Evolutionary conservation across 2,888 invertebrate genomes (phyloP).

Genomic region (Agrotis puta): DNA sequence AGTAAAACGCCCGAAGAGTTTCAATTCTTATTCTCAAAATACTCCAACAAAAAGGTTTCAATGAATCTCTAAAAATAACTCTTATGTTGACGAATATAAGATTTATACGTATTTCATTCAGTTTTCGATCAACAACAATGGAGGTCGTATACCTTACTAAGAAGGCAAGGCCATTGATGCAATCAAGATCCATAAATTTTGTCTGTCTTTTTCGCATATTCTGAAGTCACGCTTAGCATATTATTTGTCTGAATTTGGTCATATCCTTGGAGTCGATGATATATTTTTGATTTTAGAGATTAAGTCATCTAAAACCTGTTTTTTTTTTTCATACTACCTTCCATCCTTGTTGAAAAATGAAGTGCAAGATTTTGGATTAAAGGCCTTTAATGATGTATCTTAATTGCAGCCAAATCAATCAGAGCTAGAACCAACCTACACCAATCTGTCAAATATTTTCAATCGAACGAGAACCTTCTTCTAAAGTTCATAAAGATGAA

Average conservation of each 20-base stretch:
- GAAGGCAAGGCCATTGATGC: constrained; percentile 4
- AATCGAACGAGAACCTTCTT: too few relatives aligned
- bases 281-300: not conserved
- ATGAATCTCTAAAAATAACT: not conserved
- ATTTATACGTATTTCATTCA: constrained; percentile 5
- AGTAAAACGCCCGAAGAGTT: not conserved
- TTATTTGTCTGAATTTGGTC: not conserved
- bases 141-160: constrained; percentile 17
- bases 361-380: too few relatives aligned
- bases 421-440: too few relatives aligned
- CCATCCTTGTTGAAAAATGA: not conserved
- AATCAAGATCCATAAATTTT: constrained; percentile 9
- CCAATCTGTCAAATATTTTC: too few relatives aligned
- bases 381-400: too few relatives aligned
- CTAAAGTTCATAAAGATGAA: too few relatives aligned
- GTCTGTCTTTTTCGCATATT: constrained; percentile 3
- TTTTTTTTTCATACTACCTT: not conserved
- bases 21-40: not conserved
- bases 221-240: constrained; percentile 11
- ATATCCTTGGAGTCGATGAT: constrained; percentile 16
- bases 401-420: too few relatives aligned
- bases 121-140: not conserved
- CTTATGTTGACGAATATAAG: not conserved
- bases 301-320: not conserved
- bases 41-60: not conserved